Base-by-base conservation (phyloP, 2,888 invertebrate genomes). In the Drosophila barbarae region DNA sequence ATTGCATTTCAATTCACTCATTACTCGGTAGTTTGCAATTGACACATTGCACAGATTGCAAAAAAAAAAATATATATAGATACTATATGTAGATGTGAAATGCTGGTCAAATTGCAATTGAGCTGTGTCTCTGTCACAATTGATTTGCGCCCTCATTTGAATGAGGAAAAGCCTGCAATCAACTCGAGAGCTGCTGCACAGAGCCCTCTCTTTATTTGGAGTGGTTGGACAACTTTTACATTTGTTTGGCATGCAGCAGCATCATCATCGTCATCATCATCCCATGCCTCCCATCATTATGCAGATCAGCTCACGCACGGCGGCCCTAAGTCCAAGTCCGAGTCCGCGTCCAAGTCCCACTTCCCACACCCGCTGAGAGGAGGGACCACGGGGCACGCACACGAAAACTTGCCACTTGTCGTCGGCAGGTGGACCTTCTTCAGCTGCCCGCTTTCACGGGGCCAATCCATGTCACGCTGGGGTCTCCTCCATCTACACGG, bases 191-290 rank as follows among this genome's bases (percentile, higher is more conserved):
- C 30, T 42, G 32, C 18, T 60, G 42, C 46, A 44, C 72, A 71
- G 76, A 84, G 82, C 84, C 85, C 76, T 32, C 46, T 47, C 8
- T 28, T 30, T 12, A 13, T 15, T 49, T 77, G 50, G 46, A 78
- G 68, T 74, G 61, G 85, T 77, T 69, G 67, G 71, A 75, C 84
- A 76, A 87, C 86, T 86, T 87, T 86, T 86, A 86, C 87, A 78
- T 85, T 85, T 78, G 54, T 26, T 63, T 41, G 55, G 52, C 32
- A 35, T 56, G 61, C 64, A 68, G 21, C 49, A 36, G 30, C 38
- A 44, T 51, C 64, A 68, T 18, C 3, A 46, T 53, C 69, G 38
- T 35, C 69, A 36, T 34, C 69, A 53, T 54, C 30, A 18, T 18
- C 28, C 18, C 54, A 47, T 9, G 18, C 30, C 61, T 35, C 36